phyloP scores from a whole-genome alignment of 2,113 vertebrate genomes.

The Pungitius pungitius region DNA sequence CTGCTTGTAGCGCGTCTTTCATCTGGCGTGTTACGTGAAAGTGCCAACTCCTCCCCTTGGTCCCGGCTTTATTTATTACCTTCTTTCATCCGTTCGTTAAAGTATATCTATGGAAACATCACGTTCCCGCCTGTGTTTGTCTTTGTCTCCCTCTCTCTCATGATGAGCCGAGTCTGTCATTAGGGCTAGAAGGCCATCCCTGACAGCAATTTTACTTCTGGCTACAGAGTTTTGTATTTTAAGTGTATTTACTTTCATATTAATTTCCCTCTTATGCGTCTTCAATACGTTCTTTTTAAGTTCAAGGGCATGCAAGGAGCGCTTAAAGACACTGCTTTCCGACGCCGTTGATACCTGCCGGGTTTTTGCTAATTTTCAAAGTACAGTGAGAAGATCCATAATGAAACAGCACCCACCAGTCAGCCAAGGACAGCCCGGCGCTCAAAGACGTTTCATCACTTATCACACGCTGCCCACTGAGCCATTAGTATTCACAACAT shows the following conservation, averaged over 20 bases:
- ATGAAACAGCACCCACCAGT: constrained; percentile 61
- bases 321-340: constrained; percentile 66
- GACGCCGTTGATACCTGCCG: constrained; percentile 73
- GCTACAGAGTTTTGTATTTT: constrained; percentile 69
- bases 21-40: constrained; percentile 43
- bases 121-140: constrained; percentile 13
- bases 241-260: constrained; percentile 73
- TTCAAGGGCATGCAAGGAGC: constrained; percentile 74
- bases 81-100: constrained; percentile 44
- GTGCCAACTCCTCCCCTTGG: constrained; percentile 60
- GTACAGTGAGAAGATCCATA: constrained; percentile 55
- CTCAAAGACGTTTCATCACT: constrained; percentile 69
- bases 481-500: constrained; percentile 72
- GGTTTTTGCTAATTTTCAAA: constrained; percentile 72
- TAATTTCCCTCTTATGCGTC: constrained; percentile 58
- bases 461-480: constrained; percentile 62
- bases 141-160: constrained; percentile 48
- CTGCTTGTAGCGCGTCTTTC: constrained; percentile 19
- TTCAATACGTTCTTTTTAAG: constrained; percentile 62
- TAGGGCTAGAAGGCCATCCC: constrained; percentile 51
- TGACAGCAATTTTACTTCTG: constrained; percentile 65
- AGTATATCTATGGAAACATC: constrained; percentile 53
- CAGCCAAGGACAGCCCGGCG: constrained; percentile 70
- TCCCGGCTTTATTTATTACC: constrained; percentile 54
- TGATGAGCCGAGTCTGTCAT: constrained; percentile 55